A percentile compares a stretch with the other conserved stretches of the same genome.
phyloP scores from a whole-genome alignment of 2,797 vertebrate genomes.

The Aplochiton taeniatus region DNA sequence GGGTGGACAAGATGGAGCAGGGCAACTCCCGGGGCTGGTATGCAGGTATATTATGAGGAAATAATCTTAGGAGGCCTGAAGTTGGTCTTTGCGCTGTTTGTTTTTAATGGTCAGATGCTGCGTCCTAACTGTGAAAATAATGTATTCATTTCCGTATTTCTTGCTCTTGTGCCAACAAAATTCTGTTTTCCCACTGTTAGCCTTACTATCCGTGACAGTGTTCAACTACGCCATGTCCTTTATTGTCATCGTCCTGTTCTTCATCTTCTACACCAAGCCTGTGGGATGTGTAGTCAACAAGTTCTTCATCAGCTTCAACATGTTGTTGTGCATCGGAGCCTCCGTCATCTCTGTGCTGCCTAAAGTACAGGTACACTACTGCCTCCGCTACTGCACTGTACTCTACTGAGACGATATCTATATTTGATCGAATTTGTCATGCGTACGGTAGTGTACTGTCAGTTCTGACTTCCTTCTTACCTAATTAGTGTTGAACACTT shows the following conservation, averaged over 20 bases:
- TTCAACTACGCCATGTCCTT: slow-evolving; percentile 81
- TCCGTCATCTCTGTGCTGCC: slow-evolving; percentile 83
- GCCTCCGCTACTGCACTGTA: too few species aligned
- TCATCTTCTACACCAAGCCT: slow-evolving; percentile 81
- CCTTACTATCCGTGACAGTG: slow-evolving; percentile 77
- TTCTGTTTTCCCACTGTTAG: slow-evolving; percentile 62
- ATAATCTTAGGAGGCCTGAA: too few species aligned
- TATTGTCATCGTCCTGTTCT: slow-evolving; percentile 73
- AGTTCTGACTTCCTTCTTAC: too few species aligned
- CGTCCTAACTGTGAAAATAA: too few species aligned
- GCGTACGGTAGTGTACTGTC: too few species aligned
- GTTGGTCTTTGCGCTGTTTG: too few species aligned
- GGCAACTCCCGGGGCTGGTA: slow-evolving; percentile 85
- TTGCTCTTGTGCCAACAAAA: too few species aligned
- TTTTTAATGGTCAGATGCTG: too few species aligned
- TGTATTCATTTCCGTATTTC: too few species aligned
- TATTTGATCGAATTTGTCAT: too few species aligned
- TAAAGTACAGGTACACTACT: slow-evolving; percentile 85
- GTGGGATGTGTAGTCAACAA: slow-evolving; percentile 86
- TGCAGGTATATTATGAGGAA: slow-evolving; percentile 76
- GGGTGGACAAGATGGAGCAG: slow-evolving; percentile 84
- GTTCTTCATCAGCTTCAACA: slow-evolving; percentile 90
- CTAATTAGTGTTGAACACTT: too few species aligned
- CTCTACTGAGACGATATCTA: too few species aligned
- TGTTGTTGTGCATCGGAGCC: slow-evolving; percentile 79